Conservation (phyloP, 2,797 vertebrate genomes). For the Lutjanus campechanus region DNA sequence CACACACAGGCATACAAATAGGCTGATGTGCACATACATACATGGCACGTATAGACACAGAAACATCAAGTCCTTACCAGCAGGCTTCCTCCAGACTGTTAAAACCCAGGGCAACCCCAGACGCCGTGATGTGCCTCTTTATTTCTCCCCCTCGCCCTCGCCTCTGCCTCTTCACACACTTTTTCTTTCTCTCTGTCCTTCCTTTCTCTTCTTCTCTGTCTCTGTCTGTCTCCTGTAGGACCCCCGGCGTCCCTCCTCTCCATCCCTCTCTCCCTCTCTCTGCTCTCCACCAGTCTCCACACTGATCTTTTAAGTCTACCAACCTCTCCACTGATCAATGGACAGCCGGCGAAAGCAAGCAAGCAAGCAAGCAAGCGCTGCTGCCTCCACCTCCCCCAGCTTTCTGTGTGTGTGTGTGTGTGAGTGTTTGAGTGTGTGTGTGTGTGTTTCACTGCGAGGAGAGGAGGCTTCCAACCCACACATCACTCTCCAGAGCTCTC, state of each 20-base stretch:
- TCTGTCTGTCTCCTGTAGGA: slow-evolving; percentile 17
- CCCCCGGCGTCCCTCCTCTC: slow-evolving; percentile 38
- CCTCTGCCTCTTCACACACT: slow-evolving; percentile 41
- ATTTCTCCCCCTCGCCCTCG: slow-evolving; percentile 35
- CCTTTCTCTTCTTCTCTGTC: slow-evolving; percentile 10
- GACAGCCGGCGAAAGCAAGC: slow-evolving; percentile 70
- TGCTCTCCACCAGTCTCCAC: slow-evolving; percentile 67
- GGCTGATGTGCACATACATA: slow-evolving; percentile 39
- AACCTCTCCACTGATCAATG: slow-evolving; percentile 81
- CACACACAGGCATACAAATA: slow-evolving; percentile 64
- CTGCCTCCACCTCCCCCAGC: slow-evolving; percentile 79
- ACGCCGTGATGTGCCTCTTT: slow-evolving; percentile 61
- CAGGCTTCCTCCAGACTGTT: slow-evolving; percentile 66
- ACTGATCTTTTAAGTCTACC: slow-evolving; percentile 80
- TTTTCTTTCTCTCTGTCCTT: neutral
- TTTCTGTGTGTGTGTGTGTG: slow-evolving; percentile 39
- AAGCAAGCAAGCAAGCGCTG: slow-evolving; percentile 73
- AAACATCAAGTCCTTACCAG: slow-evolving; percentile 74
- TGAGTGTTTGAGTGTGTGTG: slow-evolving; percentile 45
- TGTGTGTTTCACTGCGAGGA: slow-evolving; percentile 63
- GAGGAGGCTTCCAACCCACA: slow-evolving; percentile 83
- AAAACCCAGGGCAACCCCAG: slow-evolving; percentile 53
- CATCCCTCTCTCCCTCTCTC: slow-evolving; percentile 56
- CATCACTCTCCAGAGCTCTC: slow-evolving; percentile 84
- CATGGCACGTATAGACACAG: slow-evolving; percentile 45